phyloP scores from a whole-genome alignment of 2,797 vertebrate genomes.

The Eurystomus glaucurus region DNA sequence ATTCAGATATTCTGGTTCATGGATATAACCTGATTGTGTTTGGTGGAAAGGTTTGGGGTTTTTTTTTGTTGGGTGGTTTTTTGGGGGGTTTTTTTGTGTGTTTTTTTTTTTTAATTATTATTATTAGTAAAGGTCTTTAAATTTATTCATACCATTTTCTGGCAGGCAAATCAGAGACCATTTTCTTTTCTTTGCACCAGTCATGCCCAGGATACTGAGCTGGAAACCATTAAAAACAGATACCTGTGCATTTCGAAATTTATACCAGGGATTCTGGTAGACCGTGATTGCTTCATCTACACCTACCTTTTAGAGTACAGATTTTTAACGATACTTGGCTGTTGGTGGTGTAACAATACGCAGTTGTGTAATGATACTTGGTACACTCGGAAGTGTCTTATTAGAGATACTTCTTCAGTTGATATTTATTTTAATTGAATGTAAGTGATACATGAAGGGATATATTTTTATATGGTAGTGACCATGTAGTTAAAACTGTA shows the following conservation, averaged over 20 bases:
- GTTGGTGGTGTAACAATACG: background rate
- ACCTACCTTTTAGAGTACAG: background rate
- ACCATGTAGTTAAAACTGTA: background rate
- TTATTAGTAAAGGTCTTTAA: background rate
- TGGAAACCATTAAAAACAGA: background rate
- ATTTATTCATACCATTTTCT: background rate
- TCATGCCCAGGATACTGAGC: background rate
- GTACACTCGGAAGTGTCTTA: background rate
- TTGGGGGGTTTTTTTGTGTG: background rate
- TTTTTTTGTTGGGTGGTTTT: background rate
- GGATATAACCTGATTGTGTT: background rate
- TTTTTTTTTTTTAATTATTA: background rate
- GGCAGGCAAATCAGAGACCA: background rate
- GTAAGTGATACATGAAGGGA: background rate
- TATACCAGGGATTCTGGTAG: rapidly evolving
- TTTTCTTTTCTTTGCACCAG: background rate
- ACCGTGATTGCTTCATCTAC: background rate
- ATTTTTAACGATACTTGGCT: background rate
- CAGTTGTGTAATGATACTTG: background rate
- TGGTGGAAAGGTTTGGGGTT: background rate
- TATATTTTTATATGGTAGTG: background rate
- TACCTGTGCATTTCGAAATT: background rate
- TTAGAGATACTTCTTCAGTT: background rate
- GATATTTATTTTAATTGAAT: background rate
- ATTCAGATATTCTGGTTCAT: background rate